phyloP scores from a whole-genome alignment of 2,888 invertebrate species.

The Helobdella robusta region DNA sequence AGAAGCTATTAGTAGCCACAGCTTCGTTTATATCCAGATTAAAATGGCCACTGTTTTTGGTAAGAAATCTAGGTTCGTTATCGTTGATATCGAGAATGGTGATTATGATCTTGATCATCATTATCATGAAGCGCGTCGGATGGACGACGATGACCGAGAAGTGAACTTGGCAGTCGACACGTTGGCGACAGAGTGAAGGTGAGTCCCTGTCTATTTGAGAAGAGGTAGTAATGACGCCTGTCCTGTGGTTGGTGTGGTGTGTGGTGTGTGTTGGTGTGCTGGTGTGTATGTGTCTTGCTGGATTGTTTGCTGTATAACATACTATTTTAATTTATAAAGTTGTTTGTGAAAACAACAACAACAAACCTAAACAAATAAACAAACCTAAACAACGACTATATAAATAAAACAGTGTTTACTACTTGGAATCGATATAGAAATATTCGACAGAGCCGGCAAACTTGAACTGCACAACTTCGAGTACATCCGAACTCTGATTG shows the following conservation, averaged over 20 bases:
- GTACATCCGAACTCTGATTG: no score
- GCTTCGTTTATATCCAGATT: conserved; percentile 25
- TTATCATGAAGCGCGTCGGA: conserved; percentile 28
- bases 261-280: not conserved
- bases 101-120: conserved; percentile 29
- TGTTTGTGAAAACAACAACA: no score
- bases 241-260: not conserved
- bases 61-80: conserved; percentile 17
- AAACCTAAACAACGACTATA: no score
- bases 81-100: conserved; percentile 27
- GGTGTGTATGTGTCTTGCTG: no score
- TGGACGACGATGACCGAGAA: conserved; percentile 31
- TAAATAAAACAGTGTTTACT: no score
- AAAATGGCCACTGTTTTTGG: conserved; percentile 10
- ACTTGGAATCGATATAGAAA: no score
- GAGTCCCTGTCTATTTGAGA: conserved; percentile 31
- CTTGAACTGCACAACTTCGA: no score
- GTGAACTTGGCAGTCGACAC: conserved; percentile 25
- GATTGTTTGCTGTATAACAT: no score
- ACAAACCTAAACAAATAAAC: no score
- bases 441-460: no score
- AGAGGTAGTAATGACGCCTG: conserved; percentile 28
- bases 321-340: no score
- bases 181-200: conserved; percentile 26
- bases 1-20: conserved; percentile 7